A percentile compares a stretch with the other conserved stretches of the same genome.
Evolutionary conservation across 92 coral and sea anemone genomes (phyloP).

Genomic region (Bergia sp.): DNA sequence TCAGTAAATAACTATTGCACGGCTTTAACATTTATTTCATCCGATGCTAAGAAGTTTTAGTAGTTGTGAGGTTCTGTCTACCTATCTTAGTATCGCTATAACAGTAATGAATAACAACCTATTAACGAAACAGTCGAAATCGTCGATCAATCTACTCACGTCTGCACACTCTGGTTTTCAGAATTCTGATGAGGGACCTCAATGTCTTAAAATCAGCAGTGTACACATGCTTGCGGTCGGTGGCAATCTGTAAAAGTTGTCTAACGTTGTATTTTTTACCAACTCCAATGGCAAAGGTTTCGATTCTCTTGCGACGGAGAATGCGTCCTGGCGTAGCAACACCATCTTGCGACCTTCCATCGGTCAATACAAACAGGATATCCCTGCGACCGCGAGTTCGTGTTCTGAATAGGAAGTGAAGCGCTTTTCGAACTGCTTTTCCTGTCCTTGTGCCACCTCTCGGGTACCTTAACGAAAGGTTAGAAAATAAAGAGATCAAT

Average conservation of each 20-base stretch:
- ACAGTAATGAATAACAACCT: not conserved
- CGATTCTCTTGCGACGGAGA: constrained; percentile 54
- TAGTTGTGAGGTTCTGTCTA: not conserved
- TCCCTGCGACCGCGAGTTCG: constrained; percentile 12
- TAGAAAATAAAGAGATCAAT: not conserved
- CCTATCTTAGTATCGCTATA: not conserved
- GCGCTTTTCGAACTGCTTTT: not conserved
- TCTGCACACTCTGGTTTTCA: constrained; percentile 68
- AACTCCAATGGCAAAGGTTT: constrained; percentile 62
- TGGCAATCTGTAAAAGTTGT: constrained; percentile 74
- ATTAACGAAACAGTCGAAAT: not conserved
- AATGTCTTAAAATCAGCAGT: constrained; percentile 78
- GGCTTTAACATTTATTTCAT: too few species aligned
- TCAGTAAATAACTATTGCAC: too few species aligned
- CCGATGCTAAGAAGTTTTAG: too few species aligned
- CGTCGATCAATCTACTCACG: constrained; percentile 39
- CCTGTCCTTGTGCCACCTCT: constrained; percentile 25
- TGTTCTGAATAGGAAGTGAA: not conserved
- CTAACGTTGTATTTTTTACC: constrained; percentile 66
- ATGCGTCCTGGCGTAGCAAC: constrained; percentile 48
- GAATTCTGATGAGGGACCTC: constrained; percentile 52
- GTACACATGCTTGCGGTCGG: constrained; percentile 72
- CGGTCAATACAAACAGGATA: constrained; percentile 74
- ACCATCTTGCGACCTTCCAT: constrained; percentile 74
- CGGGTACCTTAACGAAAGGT: constrained; percentile 5